A percentile compares a stretch with the other conserved stretches of the same genome.
These are phyloP conservation scores for Autographa gamma DNA, from an alignment of 2,888 invertebrate genomes.

Conservation along the genomic window DNA sequence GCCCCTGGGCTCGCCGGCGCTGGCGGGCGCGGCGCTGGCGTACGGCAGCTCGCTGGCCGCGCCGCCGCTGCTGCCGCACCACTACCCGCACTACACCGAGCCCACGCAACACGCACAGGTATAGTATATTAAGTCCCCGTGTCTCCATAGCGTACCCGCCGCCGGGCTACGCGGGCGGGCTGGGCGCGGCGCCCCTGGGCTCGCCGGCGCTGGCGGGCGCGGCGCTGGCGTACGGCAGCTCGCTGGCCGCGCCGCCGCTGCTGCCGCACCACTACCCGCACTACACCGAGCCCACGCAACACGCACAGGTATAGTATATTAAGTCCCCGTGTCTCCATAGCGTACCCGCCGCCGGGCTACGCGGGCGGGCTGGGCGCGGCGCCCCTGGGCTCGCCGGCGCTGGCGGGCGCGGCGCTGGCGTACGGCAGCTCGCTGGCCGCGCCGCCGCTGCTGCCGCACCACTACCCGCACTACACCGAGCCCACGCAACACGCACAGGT, in stretches of 20 bases:
- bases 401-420: conserved; percentile 71
- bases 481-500: conserved; percentile 52
- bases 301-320: conserved; percentile 22
- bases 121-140: too few species aligned
- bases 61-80: conserved; percentile 73
- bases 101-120: conserved; percentile 52
- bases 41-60: conserved; percentile 73
- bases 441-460: conserved; percentile 73
- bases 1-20: conserved; percentile 60
- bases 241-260: conserved; percentile 71
- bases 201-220: conserved; percentile 67
- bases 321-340: conserved; percentile 49
- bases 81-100: conserved; percentile 68
- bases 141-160: conserved; percentile 73
- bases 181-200: conserved; percentile 63
- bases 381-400: conserved; percentile 60
- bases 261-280: conserved; percentile 73
- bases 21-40: conserved; percentile 71
- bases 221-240: conserved; percentile 72
- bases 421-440: conserved; percentile 73
- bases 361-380: conserved; percentile 59
- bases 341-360: conserved; percentile 76
- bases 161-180: conserved; percentile 65
- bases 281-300: conserved; percentile 60
- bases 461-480: conserved; percentile 68